Base-by-base conservation (phyloP, 1,140 invertebrate species). In the Pogonomyrmex californicus region DNA sequence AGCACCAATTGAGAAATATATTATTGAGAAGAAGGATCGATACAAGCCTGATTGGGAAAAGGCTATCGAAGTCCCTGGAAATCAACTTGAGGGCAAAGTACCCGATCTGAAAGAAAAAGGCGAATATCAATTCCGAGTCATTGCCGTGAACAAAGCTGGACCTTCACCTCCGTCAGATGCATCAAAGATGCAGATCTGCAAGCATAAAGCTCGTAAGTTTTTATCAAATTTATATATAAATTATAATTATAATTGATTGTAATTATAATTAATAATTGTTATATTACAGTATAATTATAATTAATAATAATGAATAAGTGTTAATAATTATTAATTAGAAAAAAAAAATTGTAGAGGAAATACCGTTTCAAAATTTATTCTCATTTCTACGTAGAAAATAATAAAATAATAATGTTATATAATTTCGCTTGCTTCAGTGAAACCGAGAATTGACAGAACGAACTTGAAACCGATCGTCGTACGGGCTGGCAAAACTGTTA, bases 61-160 rank as follows among this genome's bases (percentile, higher is more conserved):
- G 90, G 97, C 97, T 9, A 95, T 95, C 76, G 97, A 98, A 96
- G 98, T 99, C 0, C 97, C 98, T 85, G 98, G 98, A n/a, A 97
- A 97, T 89, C 95, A 97, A 76, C 94, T 97, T 0, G 97, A 97
- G 87, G 98, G 97, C 54, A 97, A 98, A 94, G 97, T 99, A 17
- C 96, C 97, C 30, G 98, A 98, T 89, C 95, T 99, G 3, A 98
- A 98, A 88, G 98, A 99, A 95, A 97, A 98, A 62, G 97, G 97
- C 58, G 98, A 99, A 95, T 99, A 98, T 95, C 98, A 99, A 94
- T 99, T 99, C 96, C 96, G 99, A 77, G 97, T 99, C 2, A 97
- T 98, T 90, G 99, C 99, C 10, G 97, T 99, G 30, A 99, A 99
- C 95, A 99, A 99, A 95, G 99, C 99, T 68, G 99, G 99, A 62